phyloP scores from a whole-genome alignment of 2,113 vertebrate species.

The Murina feae region DNA sequence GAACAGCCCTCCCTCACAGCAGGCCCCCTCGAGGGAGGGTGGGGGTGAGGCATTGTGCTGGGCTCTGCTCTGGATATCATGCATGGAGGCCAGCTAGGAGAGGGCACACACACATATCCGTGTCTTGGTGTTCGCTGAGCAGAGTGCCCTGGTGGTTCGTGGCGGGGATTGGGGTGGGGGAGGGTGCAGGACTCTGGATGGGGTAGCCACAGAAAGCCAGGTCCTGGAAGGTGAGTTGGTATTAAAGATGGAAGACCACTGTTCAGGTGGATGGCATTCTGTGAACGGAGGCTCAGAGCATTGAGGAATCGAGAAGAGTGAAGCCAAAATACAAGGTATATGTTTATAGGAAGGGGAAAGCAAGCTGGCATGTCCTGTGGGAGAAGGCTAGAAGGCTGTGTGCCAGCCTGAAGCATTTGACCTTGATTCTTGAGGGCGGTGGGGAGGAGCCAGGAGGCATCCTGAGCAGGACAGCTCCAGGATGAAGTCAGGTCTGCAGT shows the following conservation, averaged over 20 bases:
- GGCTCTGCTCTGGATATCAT: not conserved
- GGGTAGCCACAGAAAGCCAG: not conserved
- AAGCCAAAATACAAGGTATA: not conserved
- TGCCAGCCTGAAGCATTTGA: not conserved
- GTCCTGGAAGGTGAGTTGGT: not conserved
- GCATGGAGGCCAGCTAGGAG: too few species aligned
- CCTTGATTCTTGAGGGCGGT: not conserved
- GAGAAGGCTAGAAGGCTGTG: not conserved
- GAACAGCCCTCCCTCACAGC: not conserved
- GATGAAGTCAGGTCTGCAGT: not conserved
- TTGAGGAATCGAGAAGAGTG: not conserved
- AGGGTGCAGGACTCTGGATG: not conserved
- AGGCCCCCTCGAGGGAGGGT: not conserved
- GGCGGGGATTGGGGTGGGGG: too few species aligned
- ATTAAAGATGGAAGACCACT: not conserved
- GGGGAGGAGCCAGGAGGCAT: not conserved
- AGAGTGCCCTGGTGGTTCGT: not conserved
- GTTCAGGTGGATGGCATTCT: not conserved
- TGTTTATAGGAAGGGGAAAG: not conserved
- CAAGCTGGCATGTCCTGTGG: not conserved
- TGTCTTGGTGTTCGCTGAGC: not conserved
- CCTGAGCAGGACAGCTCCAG: not conserved
- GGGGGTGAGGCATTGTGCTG: not conserved
- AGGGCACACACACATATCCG: rapidly evolving
- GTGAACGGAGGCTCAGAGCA: not conserved